Base-by-base conservation (phyloP, 2,888 invertebrate genomes). In the Dione vanillae region DNA sequence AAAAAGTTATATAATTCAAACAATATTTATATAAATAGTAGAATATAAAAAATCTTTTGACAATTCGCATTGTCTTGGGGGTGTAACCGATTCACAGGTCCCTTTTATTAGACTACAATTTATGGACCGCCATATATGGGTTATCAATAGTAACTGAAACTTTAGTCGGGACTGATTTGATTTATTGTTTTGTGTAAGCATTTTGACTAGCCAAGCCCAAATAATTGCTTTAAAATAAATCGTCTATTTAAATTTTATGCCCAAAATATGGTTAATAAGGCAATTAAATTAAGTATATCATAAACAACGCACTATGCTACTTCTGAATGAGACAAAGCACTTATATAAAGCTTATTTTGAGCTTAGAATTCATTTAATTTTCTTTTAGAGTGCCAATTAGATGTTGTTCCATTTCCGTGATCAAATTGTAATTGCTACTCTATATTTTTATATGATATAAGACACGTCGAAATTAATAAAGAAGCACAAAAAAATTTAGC, bases 91-190 rank as follows among this genome's bases (percentile, higher is more conserved):
- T 56, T 47, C 56, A 58, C 52, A 67, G 67, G 61, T 71, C 65
- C 56, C 67, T 52, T 40, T 69, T 73, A 71, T 69, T 65, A 58
- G 37, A 14, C 47, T 61, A 59, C 54, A 52, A 73, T 68, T 73
- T 71, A 75, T 67, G 62, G 71, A 41, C 51, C n/a, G 37, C 73
- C 73, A 52, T 71, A 73, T 75, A 73, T 61, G 71, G 75, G 49
- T 69, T 72, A 70, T 72, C 67, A 65, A 68, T 66, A 67, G 49
- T 71, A 61, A 65, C 70, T 58, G 54, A 68, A 68, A 68, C 58
- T 65, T 69, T 65, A 43, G 49, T 45, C 47, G 16, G 56, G 51
- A 56, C 64, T 52, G 65, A 59, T 67, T 65, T 73, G 74, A 74
- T 74, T 74, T 73, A 74, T 58, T 51, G 67, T 61, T 69, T 65